Evolutionary conservation across 2,888 invertebrate species (phyloP), one percentile per base, ranked within the genome.

Genomic region (Eurytoma adleriae): DNA sequence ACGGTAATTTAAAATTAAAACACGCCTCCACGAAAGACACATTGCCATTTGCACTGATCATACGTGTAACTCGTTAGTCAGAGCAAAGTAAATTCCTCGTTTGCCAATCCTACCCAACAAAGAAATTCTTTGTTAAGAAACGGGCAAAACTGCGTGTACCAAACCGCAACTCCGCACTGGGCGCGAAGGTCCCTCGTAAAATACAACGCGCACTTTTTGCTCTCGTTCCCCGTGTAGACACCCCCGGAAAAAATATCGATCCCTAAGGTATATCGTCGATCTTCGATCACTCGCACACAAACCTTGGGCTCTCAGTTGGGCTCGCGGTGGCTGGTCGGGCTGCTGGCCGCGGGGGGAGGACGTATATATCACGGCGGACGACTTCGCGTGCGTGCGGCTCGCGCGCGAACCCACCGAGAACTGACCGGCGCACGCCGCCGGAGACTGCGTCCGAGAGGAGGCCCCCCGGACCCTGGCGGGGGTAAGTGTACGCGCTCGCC

Each of bases 361-460:
- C n/a, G 40, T n/a, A 20, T n/a, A 20, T 24, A 24, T 24, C 24
- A 24, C 24, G 1, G 12, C n/a, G 56, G 50, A 48, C 56, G 24
- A 24, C 24, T 24, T 24, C 24, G 24, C 24, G 66, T 59, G 75
- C 61, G 75, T 86, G 86, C 83, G 84, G 84, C 83, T 72, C 82
- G 85, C 78, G 84, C 86, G 85, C 85, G 82, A 84, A 85, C 82
- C 87, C 85, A 86, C 84, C 59, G 84, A 83, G 85, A 86, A 89
- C 87, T 89, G 87, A 81, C 66, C 75, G 81, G 83, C 62, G 30
- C 40, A 16, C 56, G 24, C 24, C 24, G 24, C 24, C 24, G 54
- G 52, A n/a, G 30, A 40, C n/a, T 40, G 40, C 40, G 40, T 40
- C 40, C 40, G 40, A 40, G 62, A 50, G 24, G 30, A 62, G 64